Conservation (phyloP, 2,797 vertebrate species). For the Spondyliosoma cantharus region DNA sequence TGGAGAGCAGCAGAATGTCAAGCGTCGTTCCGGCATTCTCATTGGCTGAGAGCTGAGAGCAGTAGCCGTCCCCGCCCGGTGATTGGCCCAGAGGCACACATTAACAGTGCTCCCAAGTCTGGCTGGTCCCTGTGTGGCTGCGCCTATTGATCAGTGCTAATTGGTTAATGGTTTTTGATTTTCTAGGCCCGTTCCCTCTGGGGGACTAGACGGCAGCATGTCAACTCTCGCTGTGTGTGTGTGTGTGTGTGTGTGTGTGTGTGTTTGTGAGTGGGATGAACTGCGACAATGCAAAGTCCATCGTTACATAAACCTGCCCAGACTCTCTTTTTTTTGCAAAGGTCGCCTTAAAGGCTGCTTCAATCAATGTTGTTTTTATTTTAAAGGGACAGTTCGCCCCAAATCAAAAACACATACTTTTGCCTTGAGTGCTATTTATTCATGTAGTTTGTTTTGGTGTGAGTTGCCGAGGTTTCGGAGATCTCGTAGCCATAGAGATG, state of each 20-base stretch:
- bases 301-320: constrained; percentile 15
- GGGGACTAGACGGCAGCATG: constrained; percentile 51
- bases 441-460: too few species aligned
- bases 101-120: constrained; percentile 50
- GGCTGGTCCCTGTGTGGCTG: constrained; percentile 56
- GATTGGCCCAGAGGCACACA: constrained; percentile 64
- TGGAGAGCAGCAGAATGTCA: constrained; percentile 68
- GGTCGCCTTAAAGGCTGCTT: background rate
- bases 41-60: constrained; percentile 69
- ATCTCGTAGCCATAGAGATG: too few species aligned
- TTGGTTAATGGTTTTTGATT: constrained; percentile 83
- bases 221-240: constrained; percentile 49
- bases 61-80: constrained; percentile 43
- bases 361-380: background rate
- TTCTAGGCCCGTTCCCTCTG: constrained; percentile 68
- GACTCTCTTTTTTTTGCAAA: background rate
- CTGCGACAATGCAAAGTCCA: constrained; percentile 23
- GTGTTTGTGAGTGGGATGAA: constrained; percentile 31
- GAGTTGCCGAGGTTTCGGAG: too few species aligned
- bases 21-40: constrained; percentile 65
- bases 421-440: too few species aligned
- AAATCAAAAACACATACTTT: too few species aligned
- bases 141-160: constrained; percentile 81
- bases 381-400: too few species aligned
- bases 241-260: constrained; percentile 28